A percentile compares a stretch with the other conserved stretches of the same genome.
These are phyloP conservation scores for Helicoverpa zea DNA, from an alignment of 1,140 invertebrate genomes.

Conservation along the genomic window DNA sequence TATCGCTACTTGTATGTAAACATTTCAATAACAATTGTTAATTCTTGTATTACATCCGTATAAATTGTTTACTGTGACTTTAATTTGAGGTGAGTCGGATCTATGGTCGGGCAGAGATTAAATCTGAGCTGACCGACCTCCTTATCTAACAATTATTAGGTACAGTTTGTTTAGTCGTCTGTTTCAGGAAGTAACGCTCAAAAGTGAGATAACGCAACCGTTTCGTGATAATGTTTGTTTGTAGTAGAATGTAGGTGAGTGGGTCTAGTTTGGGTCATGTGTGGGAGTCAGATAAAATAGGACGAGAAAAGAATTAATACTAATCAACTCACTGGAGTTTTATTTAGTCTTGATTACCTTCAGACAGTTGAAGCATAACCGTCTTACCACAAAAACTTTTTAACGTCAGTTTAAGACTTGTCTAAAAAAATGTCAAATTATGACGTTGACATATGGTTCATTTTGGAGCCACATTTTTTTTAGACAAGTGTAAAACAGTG, in stretches of 20 bases:
- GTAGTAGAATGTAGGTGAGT: neutral
- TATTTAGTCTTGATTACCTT: no score
- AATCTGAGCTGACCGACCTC: constrained; percentile 1
- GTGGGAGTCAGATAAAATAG: no score
- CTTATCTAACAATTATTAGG: constrained; percentile 4
- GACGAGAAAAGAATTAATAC: no score
- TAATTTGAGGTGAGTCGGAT: neutral
- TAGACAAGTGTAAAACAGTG: no score
- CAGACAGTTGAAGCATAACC: no score
- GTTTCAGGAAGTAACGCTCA: constrained; percentile 6
- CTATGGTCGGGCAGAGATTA: neutral
- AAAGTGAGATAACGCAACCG: neutral
- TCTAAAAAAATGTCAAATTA: no score
- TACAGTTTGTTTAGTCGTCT: neutral
- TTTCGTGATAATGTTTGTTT: neutral
- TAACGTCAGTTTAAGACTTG: no score
- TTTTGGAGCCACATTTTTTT: no score
- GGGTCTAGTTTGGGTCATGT: neutral
- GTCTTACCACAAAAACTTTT: no score
- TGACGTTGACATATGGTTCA: no score
- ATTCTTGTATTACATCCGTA: constrained; percentile 2
- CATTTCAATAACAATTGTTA: neutral
- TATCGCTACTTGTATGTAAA: neutral
- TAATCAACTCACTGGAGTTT: no score
- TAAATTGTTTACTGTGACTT: neutral